A percentile compares a stretch with the other conserved stretches of the same genome.
Conservation (phyloP, 2,888 invertebrate species). For the Gortyna flavago region DNA sequence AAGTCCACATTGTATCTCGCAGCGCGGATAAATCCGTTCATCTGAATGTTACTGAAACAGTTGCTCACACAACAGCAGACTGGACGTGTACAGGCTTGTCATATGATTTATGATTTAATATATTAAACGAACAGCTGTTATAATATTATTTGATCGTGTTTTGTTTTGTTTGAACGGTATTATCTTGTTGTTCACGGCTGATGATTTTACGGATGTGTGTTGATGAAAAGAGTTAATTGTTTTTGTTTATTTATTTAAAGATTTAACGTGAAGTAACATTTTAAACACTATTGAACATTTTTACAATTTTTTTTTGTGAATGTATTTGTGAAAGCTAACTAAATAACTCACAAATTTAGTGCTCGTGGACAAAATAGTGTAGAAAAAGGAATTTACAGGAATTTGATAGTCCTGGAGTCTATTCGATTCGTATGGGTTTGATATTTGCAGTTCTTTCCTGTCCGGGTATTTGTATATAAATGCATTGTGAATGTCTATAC, state of each 20-base stretch:
- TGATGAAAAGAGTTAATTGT: not conserved
- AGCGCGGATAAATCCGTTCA: conserved; percentile 1
- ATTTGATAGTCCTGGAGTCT: not conserved
- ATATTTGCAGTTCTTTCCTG: not conserved
- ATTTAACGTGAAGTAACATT: not conserved
- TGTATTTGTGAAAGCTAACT: not conserved
- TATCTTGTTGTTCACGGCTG: conserved; percentile 4
- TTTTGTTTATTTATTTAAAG: not conserved
- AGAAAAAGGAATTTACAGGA: not conserved
- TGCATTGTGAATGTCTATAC: not conserved
- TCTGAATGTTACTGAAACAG: conserved; percentile 6
- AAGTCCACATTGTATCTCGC: not conserved
- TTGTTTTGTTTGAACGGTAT: conserved; percentile 19
- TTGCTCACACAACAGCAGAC: not conserved
- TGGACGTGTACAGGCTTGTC: conserved; percentile 3
- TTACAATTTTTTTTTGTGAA: not conserved
- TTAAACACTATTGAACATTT: not conserved
- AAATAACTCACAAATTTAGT: not conserved
- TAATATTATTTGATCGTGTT: conserved; percentile 27
- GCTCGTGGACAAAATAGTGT: not conserved
- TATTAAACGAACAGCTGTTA: conserved; percentile 17
- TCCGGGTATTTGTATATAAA: not conserved
- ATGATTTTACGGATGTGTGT: not conserved
- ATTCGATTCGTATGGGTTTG: too few relatives aligned
- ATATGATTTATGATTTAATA: conserved; percentile 44